Conservation (phyloP, 2,888 invertebrate genomes). For the Tolmerus cingulatus region DNA sequence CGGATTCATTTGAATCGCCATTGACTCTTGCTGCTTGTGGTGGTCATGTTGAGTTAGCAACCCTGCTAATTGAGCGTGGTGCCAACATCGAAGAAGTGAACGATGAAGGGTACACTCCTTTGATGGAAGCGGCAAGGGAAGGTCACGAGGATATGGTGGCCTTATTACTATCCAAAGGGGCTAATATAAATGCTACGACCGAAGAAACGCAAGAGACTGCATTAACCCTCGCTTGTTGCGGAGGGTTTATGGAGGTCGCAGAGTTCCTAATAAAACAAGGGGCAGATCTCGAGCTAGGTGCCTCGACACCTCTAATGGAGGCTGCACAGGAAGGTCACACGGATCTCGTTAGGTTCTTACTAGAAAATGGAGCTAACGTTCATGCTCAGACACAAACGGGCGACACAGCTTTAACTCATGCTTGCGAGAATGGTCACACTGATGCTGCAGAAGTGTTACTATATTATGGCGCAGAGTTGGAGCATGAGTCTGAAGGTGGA, state of each 20-base stretch:
- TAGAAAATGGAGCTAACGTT: constrained; percentile 87
- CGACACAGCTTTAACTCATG: constrained; percentile 95
- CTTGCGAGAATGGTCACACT: constrained; percentile 98
- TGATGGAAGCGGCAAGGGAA: constrained; percentile 99
- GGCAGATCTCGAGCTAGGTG: constrained; percentile 92
- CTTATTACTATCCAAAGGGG: constrained; percentile 88
- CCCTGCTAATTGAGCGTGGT: constrained; percentile 93
- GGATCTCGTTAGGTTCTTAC: constrained; percentile 84
- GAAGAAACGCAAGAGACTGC: constrained; percentile 99
- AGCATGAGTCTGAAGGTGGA: constrained; percentile 96
- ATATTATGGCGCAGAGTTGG: constrained; percentile 89
- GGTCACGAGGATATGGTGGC: constrained; percentile 99
- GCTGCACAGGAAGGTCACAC: constrained; percentile 97
- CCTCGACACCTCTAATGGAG: constrained; percentile 98
- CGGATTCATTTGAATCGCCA: constrained; percentile 99
- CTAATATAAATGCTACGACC: constrained; percentile 97
- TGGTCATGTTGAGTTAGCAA: constrained; percentile 96
- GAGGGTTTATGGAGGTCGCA: constrained; percentile 93
- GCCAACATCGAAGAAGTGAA: constrained; percentile 99
- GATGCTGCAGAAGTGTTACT: constrained; percentile 94
- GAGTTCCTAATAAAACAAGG: constrained; percentile 95
- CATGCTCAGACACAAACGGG: constrained; percentile 94
- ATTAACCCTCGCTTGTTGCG: constrained; percentile 91
- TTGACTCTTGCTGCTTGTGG: constrained; percentile 98
- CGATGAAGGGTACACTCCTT: constrained; percentile 98